A percentile compares a stretch with the other conserved stretches of the same genome.
Conservation (phyloP, 1,140 invertebrate species). For the Tetramorium alpestre region DNA sequence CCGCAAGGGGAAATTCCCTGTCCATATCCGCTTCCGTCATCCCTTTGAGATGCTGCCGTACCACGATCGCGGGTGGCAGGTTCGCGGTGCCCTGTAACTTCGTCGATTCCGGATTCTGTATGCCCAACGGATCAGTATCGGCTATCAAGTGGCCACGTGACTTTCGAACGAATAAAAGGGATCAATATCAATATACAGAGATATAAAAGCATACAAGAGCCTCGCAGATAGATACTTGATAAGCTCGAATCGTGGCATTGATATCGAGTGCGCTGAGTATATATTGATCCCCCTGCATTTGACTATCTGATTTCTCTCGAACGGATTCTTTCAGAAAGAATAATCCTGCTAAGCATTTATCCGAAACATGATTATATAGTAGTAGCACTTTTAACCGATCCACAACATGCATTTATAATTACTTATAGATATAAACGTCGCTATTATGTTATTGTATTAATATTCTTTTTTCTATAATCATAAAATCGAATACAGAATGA, state of each 20-base stretch:
- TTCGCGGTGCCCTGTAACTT: constrained; percentile 78
- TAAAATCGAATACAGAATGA: background rate
- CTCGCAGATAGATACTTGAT: constrained; percentile 69
- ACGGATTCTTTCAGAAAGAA: background rate
- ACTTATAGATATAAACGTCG: background rate
- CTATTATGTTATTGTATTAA: background rate
- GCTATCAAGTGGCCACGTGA: constrained; percentile 93
- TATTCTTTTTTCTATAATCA: background rate
- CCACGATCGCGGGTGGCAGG: constrained; percentile 75
- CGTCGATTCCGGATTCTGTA: constrained; percentile 82
- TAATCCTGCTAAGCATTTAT: background rate
- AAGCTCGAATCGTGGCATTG: constrained; percentile 76
- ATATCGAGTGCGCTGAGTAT: constrained; percentile 68
- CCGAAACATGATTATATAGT: background rate
- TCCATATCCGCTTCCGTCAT: constrained; percentile 89
- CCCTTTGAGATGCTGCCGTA: constrained; percentile 81
- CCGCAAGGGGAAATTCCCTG: constrained; percentile 88
- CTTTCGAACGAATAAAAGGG: constrained; percentile 80
- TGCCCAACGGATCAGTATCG: constrained; percentile 91
- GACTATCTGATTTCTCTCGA: constrained; percentile 28
- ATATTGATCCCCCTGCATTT: constrained; percentile 62
- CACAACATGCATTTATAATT: background rate
- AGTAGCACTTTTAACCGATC: background rate
- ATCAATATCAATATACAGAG: background rate
- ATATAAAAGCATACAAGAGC: background rate